These are phyloP conservation scores for Acanthosepion lycidas DNA, from an alignment of 2,888 invertebrate species.

Conservation along the genomic window DNA sequence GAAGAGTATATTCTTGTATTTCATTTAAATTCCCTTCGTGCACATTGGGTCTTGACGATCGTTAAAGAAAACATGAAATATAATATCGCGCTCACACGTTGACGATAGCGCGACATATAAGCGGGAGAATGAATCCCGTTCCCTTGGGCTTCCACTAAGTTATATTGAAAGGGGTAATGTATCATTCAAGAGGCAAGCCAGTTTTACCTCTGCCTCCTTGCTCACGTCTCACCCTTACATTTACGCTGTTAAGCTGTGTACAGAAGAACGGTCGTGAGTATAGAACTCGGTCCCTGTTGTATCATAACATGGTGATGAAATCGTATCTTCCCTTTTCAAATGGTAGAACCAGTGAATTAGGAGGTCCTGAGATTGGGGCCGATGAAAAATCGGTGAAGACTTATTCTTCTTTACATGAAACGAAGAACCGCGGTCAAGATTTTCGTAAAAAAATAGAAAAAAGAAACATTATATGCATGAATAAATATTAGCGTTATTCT, in stretches of 20 bases:
- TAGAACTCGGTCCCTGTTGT: not conserved
- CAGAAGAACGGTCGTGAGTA: not conserved
- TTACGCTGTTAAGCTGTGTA: not conserved
- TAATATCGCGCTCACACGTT: not conserved
- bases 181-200: not conserved
- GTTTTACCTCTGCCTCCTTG: too few species aligned
- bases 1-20: slow-evolving; percentile 13
- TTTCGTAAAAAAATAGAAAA: not conserved
- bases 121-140: not conserved
- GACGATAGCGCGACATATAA: not conserved
- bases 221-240: not conserved
- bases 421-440: not conserved
- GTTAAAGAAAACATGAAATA: slow-evolving; percentile 13
- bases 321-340: not conserved
- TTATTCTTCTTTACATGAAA: not conserved
- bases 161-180: slow-evolving; percentile 33
- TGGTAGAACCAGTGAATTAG: not conserved
- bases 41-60: not conserved
- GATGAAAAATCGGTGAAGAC: not conserved
- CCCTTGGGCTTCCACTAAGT: not conserved
- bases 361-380: not conserved
- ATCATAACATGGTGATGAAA: slow-evolving; percentile 33
- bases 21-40: not conserved
- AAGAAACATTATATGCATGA: not conserved
- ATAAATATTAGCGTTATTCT: not conserved